Base-by-base conservation (phyloP, 2,113 vertebrate species). In the Balaeniceps rex region DNA sequence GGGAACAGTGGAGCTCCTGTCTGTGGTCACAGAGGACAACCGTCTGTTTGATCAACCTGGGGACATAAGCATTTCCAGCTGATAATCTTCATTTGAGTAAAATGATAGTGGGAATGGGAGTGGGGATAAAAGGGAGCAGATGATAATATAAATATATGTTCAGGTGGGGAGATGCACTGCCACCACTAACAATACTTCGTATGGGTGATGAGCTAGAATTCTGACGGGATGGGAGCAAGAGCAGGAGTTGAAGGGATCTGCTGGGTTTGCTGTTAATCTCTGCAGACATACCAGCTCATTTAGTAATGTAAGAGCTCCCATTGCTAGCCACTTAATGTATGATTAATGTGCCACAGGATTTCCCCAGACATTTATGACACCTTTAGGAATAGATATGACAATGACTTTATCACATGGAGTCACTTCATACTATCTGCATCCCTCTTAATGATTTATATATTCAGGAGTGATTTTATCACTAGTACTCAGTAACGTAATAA, bases 341-440 rank as follows among this genome's bases (percentile, higher is more conserved):
- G 98, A 99, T 98, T 97, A 98, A 98, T 98, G 97, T 88, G 91
- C 85, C 94, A 42, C 63, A 58, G 97, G 95, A 98, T 98, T 87
- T 96, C 98, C 97, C 96, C 89, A 76, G 98, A 97, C 97, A 23
- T 98, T 98, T 98, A 98, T 94, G 97, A 98, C 97, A 97, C 97
- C 98, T 97, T 97, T 96, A 95, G 98, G 98, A 97, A 96, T 93
- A 94, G 95, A 96, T 77, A 95, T 95, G 98, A 98, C 97, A 88
- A 97, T 82, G 96, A 92, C 92, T 97, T 96, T 97, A 94, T 95
- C 95, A 68, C 70, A 81, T 47, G 36, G 26, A 40, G 65, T 93
- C 34, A 89, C 87, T 94, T 94, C 90, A 38, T 82, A 72, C 97
- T 97, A 88, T 89, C 76, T 84, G 84, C 66, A 40, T 92, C 89